Evolutionary conservation across 53 echinoderm and acorn worm species (phyloP).

Genomic region (Echinometra lucunter): DNA sequence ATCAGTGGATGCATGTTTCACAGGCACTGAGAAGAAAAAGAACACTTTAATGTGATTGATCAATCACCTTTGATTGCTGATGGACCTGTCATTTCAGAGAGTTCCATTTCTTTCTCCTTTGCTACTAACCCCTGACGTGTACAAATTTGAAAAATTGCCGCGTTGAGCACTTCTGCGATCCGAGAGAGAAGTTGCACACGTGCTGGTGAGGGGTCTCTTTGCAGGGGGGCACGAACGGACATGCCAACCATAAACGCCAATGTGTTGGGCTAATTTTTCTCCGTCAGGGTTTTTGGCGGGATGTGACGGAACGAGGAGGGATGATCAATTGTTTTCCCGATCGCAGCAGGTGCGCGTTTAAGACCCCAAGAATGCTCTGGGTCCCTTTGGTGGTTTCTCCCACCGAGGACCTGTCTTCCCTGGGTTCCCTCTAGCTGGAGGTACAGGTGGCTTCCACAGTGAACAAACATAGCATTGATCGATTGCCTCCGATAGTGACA

Average conservation of each 20-base stretch:
- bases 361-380: conserved; percentile 21
- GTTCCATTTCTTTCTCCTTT: background rate
- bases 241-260: conserved; percentile 64
- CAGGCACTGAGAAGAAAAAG: background rate
- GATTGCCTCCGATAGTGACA: background rate
- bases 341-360: conserved; percentile 52
- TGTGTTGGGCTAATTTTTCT: conserved; percentile 68
- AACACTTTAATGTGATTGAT: conserved; percentile 38
- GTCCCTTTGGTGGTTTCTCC: conserved; percentile 39
- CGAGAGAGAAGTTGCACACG: conserved; percentile 18
- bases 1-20: background rate
- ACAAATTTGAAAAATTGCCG: conserved; percentile 68
- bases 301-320: conserved; percentile 31
- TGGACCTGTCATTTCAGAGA: conserved; percentile 32
- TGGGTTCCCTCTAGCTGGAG: background rate
- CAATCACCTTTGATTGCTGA: conserved; percentile 31
- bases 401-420: background rate
- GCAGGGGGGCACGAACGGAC: conserved; percentile 64
- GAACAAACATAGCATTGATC: conserved; percentile 46
- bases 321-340: conserved; percentile 53
- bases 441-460: conserved; percentile 32
- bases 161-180: conserved; percentile 60
- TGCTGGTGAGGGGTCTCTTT: conserved; percentile 30
- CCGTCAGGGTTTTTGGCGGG: conserved; percentile 35
- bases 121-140: conserved; percentile 59